phyloP scores from a whole-genome alignment of 2,888 invertebrate genomes.

The Clanis bilineata region DNA sequence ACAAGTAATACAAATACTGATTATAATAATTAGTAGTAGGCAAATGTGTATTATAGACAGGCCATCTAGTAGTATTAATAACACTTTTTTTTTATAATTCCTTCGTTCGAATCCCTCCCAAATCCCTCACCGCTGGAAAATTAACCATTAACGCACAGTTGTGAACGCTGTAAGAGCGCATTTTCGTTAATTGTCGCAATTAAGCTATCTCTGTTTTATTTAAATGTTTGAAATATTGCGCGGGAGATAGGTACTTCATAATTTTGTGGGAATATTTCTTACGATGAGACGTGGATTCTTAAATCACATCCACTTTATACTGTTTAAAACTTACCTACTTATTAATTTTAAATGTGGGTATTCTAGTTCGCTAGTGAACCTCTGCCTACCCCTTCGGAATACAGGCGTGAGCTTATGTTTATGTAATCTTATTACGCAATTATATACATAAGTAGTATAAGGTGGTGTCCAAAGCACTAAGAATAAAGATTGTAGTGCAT shows the following conservation, averaged over 20 bases:
- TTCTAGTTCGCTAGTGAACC: no score
- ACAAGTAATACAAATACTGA: no score
- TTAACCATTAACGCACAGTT: constrained; percentile 17
- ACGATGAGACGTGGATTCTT: background rate
- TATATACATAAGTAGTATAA: no score
- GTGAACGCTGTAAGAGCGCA: constrained; percentile 47
- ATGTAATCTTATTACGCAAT: no score
- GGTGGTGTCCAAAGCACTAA: background rate
- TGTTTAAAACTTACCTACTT: no score
- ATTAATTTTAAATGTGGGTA: no score
- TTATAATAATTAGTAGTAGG: no score
- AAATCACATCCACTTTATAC: background rate
- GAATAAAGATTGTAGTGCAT: no score
- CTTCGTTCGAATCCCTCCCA: constrained; percentile 22
- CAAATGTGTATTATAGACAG: no score
- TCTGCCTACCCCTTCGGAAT: no score
- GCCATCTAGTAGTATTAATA: no score
- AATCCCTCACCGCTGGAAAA: constrained; percentile 18
- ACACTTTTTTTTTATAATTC: constrained; percentile 29
- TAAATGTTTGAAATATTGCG: background rate
- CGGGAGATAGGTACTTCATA: background rate
- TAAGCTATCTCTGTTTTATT: constrained; percentile 34
- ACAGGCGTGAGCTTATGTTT: no score
- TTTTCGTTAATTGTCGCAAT: constrained; percentile 68
- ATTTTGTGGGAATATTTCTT: background rate